A percentile compares a stretch with the other conserved stretches of the same genome.
These are phyloP conservation scores for Sander vitreus DNA, from an alignment of 2,113 vertebrate genomes.

Conservation along the genomic window DNA sequence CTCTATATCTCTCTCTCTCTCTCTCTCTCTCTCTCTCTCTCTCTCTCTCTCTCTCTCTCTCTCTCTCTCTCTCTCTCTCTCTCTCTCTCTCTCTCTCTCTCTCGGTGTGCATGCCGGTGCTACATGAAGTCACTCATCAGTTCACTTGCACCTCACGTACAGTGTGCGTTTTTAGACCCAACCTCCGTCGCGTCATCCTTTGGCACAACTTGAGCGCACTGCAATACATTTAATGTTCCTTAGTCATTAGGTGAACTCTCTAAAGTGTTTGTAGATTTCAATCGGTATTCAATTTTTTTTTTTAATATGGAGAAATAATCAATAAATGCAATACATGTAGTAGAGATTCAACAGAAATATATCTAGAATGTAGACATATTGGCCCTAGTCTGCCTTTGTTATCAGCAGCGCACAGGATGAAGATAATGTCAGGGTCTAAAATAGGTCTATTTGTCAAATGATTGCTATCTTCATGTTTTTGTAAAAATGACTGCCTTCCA, in stretches of 20 bases:
- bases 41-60: slow-evolving; percentile 23
- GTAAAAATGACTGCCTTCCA: not conserved
- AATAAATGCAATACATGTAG: not conserved
- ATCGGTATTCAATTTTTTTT: no score
- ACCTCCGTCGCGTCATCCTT: slow-evolving; percentile 73
- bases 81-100: slow-evolving; percentile 25
- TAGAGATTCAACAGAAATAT: not conserved
- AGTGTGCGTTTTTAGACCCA: slow-evolving; percentile 66
- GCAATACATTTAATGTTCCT: slow-evolving; percentile 19
- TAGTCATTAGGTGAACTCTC: not conserved
- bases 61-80: slow-evolving; percentile 30
- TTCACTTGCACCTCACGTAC: slow-evolving; percentile 83
- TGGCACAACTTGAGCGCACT: slow-evolving; percentile 58
- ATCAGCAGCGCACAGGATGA: slow-evolving; percentile 48
- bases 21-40: slow-evolving; percentile 23
- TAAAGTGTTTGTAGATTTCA: not conserved
- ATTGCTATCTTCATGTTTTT: slow-evolving; percentile 28
- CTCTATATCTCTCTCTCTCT: slow-evolving; percentile 24
- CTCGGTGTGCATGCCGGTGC: slow-evolving; percentile 44
- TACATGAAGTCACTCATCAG: slow-evolving; percentile 76
- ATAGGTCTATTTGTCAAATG: slow-evolving; percentile 38
- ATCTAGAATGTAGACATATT: not conserved
- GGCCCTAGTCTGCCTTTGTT: not conserved
- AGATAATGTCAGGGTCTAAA: slow-evolving; percentile 38
- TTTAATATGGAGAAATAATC: not conserved